Evolutionary conservation across 2,888 invertebrate genomes (phyloP).

Genomic region (Gymnosoma rotundatum): DNA sequence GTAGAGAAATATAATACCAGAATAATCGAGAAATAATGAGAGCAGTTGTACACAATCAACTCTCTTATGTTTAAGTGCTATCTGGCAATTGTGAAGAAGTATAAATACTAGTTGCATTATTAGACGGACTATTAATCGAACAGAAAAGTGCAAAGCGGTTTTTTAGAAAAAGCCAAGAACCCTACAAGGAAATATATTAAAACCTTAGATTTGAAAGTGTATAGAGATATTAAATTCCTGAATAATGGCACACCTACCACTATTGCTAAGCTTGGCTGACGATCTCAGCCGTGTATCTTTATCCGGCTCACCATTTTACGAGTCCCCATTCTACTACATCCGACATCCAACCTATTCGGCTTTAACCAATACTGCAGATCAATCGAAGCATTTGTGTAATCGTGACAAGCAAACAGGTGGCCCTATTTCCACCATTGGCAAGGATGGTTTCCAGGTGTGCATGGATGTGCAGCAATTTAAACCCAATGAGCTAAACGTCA

Average conservation of each 20-base stretch:
- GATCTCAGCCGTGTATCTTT: conserved; percentile 73
- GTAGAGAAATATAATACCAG: no score
- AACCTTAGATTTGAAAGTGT: background rate
- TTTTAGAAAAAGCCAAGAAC: background rate
- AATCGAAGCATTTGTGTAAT: conserved; percentile 85
- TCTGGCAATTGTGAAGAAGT: background rate
- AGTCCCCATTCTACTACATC: conserved; percentile 31
- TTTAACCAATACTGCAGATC: conserved; percentile 82
- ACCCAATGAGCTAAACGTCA: conserved; percentile 90
- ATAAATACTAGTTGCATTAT: conserved; percentile 47
- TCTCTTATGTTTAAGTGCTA: background rate
- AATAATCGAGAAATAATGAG: no score
- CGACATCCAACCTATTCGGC: conserved; percentile 47
- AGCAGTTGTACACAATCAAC: no score
- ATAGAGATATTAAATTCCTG: background rate
- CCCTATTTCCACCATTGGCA: no score
- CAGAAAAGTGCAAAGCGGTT: conserved; percentile 14
- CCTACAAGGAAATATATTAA: no score
- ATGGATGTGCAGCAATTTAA: conserved; percentile 90
- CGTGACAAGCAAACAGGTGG: background rate
- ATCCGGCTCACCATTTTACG: conserved; percentile 59
- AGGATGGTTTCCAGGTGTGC: no score
- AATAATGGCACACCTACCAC: conserved; percentile 78
- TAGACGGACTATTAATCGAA: conserved; percentile 50
- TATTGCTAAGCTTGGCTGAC: conserved; percentile 77